These are phyloP conservation scores for Eilema griseolum DNA, from an alignment of 2,888 invertebrate genomes.

Conservation along the genomic window DNA sequence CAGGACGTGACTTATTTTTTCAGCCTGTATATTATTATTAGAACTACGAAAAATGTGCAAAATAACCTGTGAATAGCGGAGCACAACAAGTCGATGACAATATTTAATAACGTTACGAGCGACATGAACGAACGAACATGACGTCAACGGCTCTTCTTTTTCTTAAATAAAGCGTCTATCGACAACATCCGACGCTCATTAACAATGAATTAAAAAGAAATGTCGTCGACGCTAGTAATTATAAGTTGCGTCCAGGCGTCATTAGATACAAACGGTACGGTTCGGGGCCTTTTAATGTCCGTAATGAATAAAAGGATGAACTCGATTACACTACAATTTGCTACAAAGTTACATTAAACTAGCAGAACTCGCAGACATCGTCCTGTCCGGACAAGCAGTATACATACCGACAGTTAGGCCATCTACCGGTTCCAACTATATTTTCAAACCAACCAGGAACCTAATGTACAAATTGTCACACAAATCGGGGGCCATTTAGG, in stretches of 20 bases:
- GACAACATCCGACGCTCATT: conserved; percentile 51
- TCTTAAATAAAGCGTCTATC: conserved; percentile 44
- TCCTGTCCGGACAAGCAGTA: too few species aligned
- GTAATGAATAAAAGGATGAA: conserved; percentile 4
- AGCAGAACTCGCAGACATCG: too few species aligned
- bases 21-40: too few species aligned
- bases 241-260: conserved; percentile 32
- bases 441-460: too few species aligned
- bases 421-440: too few species aligned
- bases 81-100: neutral
- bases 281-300: conserved; percentile 15
- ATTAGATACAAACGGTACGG: conserved; percentile 28
- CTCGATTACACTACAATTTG: neutral
- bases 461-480: too few species aligned
- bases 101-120: conserved; percentile 26
- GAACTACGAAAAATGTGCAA: neutral
- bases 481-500: too few species aligned
- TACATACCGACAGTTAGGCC: too few species aligned
- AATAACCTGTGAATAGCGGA: neutral
- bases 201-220: conserved; percentile 54
- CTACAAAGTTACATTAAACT: neutral
- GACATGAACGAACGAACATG: too few species aligned
- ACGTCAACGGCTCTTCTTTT: conserved; percentile 34
- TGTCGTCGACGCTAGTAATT: conserved; percentile 35
- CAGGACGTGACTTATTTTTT: too few species aligned